Percentiles rank a stretch among this genome's conserved stretches.
phyloP scores from a whole-genome alignment of 2,113 vertebrate genomes.

The Todiramphus saurophagus region DNA sequence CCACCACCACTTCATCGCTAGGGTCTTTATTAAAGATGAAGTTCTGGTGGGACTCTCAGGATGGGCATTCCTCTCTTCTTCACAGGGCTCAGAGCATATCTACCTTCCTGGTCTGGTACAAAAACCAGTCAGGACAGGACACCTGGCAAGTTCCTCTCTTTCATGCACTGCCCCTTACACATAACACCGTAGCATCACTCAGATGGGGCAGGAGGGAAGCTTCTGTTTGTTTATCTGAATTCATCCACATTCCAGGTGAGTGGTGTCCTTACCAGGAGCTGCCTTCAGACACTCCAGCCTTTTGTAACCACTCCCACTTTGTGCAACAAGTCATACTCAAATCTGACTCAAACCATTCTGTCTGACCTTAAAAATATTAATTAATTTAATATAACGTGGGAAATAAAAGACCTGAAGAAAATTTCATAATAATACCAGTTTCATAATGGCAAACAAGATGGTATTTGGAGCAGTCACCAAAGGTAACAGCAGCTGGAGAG shows the following conservation, averaged over 20 bases:
- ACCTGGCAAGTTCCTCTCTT: background rate
- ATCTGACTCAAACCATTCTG: background rate
- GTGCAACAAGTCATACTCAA: background rate
- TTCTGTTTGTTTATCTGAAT: background rate
- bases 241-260: background rate
- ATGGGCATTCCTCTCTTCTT: background rate
- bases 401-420: background rate
- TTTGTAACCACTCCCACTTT: background rate
- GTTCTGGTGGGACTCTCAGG: background rate
- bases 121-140: background rate
- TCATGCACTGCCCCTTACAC: background rate
- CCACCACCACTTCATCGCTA: background rate
- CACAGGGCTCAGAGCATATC: background rate
- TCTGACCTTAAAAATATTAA: background rate
- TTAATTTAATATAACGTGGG: background rate
- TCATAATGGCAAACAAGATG: background rate
- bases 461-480: background rate
- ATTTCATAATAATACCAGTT: background rate
- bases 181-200: background rate
- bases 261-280: background rate
- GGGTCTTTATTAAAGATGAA: background rate
- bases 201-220: background rate
- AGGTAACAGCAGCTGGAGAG: background rate
- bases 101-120: background rate
- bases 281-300: background rate